phyloP scores from a whole-genome alignment of 2,888 invertebrate species.

The Fissipunctia ypsillon region DNA sequence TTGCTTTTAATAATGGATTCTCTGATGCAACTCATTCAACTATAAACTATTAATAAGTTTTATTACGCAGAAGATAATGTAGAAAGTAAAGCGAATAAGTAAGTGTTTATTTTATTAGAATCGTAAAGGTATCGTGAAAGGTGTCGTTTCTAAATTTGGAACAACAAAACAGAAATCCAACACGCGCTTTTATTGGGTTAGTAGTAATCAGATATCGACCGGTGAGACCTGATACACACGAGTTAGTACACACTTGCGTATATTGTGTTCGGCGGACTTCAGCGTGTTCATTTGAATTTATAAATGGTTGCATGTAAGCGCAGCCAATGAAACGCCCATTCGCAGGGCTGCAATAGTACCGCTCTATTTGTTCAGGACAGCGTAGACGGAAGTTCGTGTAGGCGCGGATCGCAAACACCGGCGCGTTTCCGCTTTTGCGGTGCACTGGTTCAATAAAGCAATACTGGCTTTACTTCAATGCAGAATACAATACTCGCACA shows the following conservation, averaged over 20 bases:
- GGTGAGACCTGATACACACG: slow-evolving; percentile 56
- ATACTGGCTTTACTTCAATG: slow-evolving; percentile 61
- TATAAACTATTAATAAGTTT: neutral
- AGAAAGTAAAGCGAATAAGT: too few relatives aligned
- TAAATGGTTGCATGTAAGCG: slow-evolving; percentile 81
- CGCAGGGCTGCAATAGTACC: slow-evolving; percentile 74
- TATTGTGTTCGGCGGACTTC: slow-evolving; percentile 52
- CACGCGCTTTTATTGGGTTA: slow-evolving; percentile 63
- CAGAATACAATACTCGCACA: slow-evolving; percentile 33
- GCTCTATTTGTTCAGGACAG: slow-evolving; percentile 85
- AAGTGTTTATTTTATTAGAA: slow-evolving; percentile 17
- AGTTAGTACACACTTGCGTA: slow-evolving; percentile 53
- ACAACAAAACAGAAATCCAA: slow-evolving; percentile 58
- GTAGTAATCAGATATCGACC: slow-evolving; percentile 65
- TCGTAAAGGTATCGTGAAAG: slow-evolving; percentile 37
- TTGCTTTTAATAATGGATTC: slow-evolving; percentile 17
- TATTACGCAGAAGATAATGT: neutral
- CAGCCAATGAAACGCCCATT: slow-evolving; percentile 78
- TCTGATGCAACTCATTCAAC: slow-evolving; percentile 4
- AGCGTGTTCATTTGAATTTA: slow-evolving; percentile 79
- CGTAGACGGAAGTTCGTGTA: slow-evolving; percentile 84
- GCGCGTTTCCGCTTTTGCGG: slow-evolving; percentile 78
- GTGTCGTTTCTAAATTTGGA: slow-evolving; percentile 51
- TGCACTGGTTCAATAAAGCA: slow-evolving; percentile 64
- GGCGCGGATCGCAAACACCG: slow-evolving; percentile 83